These are phyloP conservation scores for Sebastes aleutianus DNA, from an alignment of 2,797 vertebrate species.

Conservation along the genomic window DNA sequence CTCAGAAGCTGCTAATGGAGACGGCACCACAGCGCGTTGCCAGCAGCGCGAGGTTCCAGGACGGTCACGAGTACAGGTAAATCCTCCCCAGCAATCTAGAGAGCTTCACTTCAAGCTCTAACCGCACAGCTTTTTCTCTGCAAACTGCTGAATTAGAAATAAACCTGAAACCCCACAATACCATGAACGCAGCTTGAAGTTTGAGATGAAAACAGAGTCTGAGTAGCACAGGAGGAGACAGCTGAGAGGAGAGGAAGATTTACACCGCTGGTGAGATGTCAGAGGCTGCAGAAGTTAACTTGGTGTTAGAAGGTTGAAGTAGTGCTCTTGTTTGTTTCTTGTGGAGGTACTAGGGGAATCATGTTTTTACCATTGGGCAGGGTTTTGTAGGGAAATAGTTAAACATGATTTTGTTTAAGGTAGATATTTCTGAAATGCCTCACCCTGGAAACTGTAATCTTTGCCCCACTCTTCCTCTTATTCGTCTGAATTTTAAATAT, in stretches of 20 bases:
- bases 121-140: constrained; percentile 42
- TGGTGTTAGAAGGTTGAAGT: constrained; percentile 50
- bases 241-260: constrained; percentile 66
- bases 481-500: neutral
- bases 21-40: constrained; percentile 83
- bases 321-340: constrained; percentile 53
- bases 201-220: constrained; percentile 68
- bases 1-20: constrained; percentile 92
- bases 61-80: constrained; percentile 94
- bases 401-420: constrained; percentile 48
- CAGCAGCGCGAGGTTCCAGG: constrained; percentile 85
- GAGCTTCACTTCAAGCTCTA: constrained; percentile 44
- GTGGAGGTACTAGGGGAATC: constrained; percentile 56
- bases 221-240: constrained; percentile 62
- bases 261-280: constrained; percentile 45
- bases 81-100: constrained; percentile 56
- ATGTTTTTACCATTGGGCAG: constrained; percentile 45
- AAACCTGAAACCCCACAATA: constrained; percentile 52
- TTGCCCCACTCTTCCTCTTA: neutral
- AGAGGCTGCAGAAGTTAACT: constrained; percentile 59
- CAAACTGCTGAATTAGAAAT: constrained; percentile 74
- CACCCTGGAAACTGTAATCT: neutral
- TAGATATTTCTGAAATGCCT: constrained; percentile 4
- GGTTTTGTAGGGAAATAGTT: constrained; percentile 45
- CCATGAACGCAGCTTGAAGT: constrained; percentile 62